Evolutionary conservation across 2,888 invertebrate genomes (phyloP).

Genomic region (Cheilosia variabilis): DNA sequence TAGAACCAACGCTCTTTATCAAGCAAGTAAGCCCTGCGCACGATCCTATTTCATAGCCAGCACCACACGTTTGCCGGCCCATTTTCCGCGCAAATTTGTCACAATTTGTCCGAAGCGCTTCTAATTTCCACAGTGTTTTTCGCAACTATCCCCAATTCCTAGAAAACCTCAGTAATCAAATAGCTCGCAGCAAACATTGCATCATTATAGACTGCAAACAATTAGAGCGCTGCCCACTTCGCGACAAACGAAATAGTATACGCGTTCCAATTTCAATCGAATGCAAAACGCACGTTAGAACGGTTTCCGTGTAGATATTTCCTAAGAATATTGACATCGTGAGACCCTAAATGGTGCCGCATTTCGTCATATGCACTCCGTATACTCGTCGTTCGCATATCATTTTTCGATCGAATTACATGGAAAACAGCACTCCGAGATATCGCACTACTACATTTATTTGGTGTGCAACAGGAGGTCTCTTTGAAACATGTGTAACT

Average conservation of each 20-base stretch:
- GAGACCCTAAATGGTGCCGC: conserved; percentile 61
- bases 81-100: conserved; percentile 2
- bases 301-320: conserved; percentile 30
- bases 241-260: conserved; percentile 1
- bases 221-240: conserved; percentile 1
- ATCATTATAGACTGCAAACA: conserved; percentile 3
- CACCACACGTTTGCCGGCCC: neutral
- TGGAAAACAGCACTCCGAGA: conserved; percentile 31
- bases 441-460: conserved; percentile 16
- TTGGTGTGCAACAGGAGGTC: conserved; percentile 58
- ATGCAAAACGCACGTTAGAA: conserved; percentile 42
- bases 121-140: conserved; percentile 20
- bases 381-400: neutral
- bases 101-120: conserved; percentile 20
- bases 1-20: too few relatives aligned
- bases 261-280: conserved; percentile 44
- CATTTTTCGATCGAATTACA: conserved; percentile 58
- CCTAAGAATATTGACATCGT: conserved; percentile 48
- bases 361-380: conserved; percentile 39
- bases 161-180: conserved; percentile 17
- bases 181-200: neutral
- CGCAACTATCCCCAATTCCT: conserved; percentile 23
- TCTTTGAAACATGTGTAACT: conserved; percentile 55
- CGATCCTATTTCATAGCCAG: neutral
- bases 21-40: too few relatives aligned